A percentile compares a stretch with the other conserved stretches of the same genome.
Evolutionary conservation across 2,888 invertebrate genomes (phyloP).

Genomic region (Latheticus oryzae): DNA sequence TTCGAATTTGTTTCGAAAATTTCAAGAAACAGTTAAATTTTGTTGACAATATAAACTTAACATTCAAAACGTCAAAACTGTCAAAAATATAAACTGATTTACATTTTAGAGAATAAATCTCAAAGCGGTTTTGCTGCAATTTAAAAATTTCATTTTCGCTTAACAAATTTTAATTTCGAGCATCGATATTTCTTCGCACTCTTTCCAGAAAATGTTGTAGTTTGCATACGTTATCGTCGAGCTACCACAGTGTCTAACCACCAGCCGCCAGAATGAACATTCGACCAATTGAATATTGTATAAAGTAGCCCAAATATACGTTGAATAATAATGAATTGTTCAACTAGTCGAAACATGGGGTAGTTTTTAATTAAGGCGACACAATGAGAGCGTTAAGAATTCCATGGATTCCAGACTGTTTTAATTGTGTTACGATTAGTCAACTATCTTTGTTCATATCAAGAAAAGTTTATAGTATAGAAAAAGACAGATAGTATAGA

Average conservation of each 20-base stretch:
- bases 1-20: too few species aligned
- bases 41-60: too few species aligned
- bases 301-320: neutral
- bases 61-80: too few species aligned
- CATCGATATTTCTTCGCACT: constrained; percentile 47
- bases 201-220: constrained; percentile 48
- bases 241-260: constrained; percentile 64
- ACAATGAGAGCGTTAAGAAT: constrained; percentile 65
- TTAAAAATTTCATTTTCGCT: too few species aligned
- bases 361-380: constrained; percentile 67
- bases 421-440: constrained; percentile 62
- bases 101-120: too few species aligned
- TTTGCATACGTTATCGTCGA: constrained; percentile 62
- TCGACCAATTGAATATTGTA: constrained; percentile 49
- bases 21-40: too few species aligned
- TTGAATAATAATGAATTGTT: constrained; percentile 42
- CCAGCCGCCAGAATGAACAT: constrained; percentile 59
- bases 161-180: constrained; percentile 22
- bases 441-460: constrained; percentile 50
- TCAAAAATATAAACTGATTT: too few species aligned
- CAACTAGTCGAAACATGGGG: constrained; percentile 57
- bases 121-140: too few species aligned
- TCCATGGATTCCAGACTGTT: constrained; percentile 62
- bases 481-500: constrained; percentile 32
- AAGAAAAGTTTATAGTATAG: constrained; percentile 6